Evolutionary conservation across 1,140 invertebrate species (phyloP).

Genomic region (Paraescarpia echinospica): DNA sequence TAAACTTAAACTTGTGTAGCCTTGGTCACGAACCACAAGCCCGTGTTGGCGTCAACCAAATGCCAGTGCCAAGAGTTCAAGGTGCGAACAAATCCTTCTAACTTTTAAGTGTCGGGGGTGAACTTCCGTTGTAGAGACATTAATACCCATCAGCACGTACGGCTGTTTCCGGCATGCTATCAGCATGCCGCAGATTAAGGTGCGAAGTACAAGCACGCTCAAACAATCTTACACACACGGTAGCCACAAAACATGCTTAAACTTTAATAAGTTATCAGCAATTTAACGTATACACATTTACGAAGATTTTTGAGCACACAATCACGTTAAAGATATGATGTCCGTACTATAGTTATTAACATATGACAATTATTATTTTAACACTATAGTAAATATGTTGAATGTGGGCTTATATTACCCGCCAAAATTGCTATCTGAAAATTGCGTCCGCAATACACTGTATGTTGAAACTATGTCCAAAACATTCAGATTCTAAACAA

Average conservation of each 20-base stretch:
- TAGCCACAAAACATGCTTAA: not conserved
- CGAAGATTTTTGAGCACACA: not conserved
- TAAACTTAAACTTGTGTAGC: not conserved
- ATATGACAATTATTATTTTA: too few species aligned
- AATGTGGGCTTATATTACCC: too few species aligned
- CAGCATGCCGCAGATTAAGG: not conserved
- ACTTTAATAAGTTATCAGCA: not conserved
- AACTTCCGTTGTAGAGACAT: not conserved
- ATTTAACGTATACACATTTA: not conserved
- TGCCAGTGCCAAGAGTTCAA: not conserved
- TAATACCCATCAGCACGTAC: not conserved
- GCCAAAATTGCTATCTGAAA: too few species aligned
- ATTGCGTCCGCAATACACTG: too few species aligned
- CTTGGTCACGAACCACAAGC: not conserved
- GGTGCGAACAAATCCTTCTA: not conserved
- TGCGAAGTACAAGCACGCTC: not conserved
- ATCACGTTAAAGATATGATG: not conserved
- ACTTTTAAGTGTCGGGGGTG: not conserved
- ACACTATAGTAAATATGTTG: too few species aligned
- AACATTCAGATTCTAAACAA: too few species aligned
- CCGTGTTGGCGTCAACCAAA: not conserved
- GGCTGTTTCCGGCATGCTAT: not conserved
- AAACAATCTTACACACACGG: not conserved
- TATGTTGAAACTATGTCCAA: too few species aligned
- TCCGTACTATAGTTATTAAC: too few species aligned